Conservation (phyloP, 1,140 invertebrate genomes). For the Ephestia elutella region DNA sequence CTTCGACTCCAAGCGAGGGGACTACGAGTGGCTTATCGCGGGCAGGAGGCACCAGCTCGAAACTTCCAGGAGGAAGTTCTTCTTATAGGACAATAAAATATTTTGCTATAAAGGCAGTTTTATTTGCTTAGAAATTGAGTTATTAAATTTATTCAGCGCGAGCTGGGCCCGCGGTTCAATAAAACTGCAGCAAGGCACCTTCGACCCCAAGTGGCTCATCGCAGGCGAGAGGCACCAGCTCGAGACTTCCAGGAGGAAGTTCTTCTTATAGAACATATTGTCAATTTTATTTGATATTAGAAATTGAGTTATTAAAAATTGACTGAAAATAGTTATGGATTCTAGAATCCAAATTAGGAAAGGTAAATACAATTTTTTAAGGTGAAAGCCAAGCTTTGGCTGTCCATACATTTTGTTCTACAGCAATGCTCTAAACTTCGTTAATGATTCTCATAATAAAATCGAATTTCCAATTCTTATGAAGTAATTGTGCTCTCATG, state of each 20-base stretch:
- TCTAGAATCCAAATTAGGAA: too few relatives aligned
- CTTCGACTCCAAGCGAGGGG: constrained; percentile 96
- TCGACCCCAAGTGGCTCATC: constrained; percentile 98
- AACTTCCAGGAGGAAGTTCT: constrained; percentile 91
- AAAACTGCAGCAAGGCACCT: constrained; percentile 96
- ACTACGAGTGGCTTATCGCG: constrained; percentile 98
- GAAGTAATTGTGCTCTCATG: too few relatives aligned
- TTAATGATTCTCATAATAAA: too few relatives aligned
- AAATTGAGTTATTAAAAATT: too few relatives aligned
- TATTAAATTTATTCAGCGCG: too few relatives aligned
- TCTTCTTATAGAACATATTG: constrained; percentile 82
- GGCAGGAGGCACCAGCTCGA: constrained; percentile 93
- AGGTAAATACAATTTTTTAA: too few relatives aligned
- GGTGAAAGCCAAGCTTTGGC: too few relatives aligned
- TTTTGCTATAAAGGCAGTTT: constrained; percentile 7
- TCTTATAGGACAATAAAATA: constrained; percentile 77
- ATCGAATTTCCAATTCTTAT: too few relatives aligned
- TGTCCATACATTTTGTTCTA: too few relatives aligned
- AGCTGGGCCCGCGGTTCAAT: constrained; percentile 97
- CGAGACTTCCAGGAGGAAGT: constrained; percentile 92
- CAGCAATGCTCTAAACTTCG: too few relatives aligned
- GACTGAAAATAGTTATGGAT: too few relatives aligned
- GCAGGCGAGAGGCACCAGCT: constrained; percentile 92
- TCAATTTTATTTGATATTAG: not conserved
- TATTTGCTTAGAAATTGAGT: not conserved